Evolutionary conservation across 2,888 invertebrate species (phyloP).

Genomic region (Melieria picta): DNA sequence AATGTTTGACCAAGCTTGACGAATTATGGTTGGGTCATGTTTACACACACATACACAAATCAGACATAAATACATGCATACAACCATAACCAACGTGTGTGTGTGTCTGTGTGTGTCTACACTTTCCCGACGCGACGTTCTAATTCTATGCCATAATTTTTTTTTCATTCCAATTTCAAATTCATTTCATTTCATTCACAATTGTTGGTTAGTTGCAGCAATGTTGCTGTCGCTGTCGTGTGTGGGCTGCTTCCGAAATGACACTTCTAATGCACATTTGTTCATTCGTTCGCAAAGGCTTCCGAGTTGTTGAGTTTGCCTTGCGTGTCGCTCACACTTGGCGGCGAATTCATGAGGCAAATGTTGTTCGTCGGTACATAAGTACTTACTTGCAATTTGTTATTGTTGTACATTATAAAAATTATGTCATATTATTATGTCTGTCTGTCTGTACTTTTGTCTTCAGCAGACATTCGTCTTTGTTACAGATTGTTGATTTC

Average conservation of each 20-base stretch:
- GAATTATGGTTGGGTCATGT: constrained; percentile 27
- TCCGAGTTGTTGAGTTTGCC: neutral
- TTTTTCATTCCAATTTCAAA: neutral
- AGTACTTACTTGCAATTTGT: neutral
- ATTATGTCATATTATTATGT: constrained; percentile 29
- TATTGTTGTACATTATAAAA: constrained; percentile 1
- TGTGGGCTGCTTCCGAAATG: neutral
- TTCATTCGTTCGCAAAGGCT: neutral
- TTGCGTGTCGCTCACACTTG: neutral
- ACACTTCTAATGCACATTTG: constrained; percentile 1
- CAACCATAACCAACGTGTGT: neutral
- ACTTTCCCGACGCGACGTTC: neutral
- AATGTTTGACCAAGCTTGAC: constrained; percentile 64
- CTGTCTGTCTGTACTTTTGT: constrained; percentile 7
- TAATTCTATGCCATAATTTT: neutral
- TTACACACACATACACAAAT: neutral
- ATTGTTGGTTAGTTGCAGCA: neutral
- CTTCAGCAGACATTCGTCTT: constrained; percentile 44
- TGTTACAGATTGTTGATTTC: constrained; percentile 61
- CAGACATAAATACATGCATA: neutral
- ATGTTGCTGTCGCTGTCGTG: neutral
- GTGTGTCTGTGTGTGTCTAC: neutral
- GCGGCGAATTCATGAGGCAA: neutral
- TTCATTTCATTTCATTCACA: constrained; percentile 6
- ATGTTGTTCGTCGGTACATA: neutral